phyloP scores from a whole-genome alignment of 92 coral and sea anemone species.

The Phymanthus crucifer region DNA sequence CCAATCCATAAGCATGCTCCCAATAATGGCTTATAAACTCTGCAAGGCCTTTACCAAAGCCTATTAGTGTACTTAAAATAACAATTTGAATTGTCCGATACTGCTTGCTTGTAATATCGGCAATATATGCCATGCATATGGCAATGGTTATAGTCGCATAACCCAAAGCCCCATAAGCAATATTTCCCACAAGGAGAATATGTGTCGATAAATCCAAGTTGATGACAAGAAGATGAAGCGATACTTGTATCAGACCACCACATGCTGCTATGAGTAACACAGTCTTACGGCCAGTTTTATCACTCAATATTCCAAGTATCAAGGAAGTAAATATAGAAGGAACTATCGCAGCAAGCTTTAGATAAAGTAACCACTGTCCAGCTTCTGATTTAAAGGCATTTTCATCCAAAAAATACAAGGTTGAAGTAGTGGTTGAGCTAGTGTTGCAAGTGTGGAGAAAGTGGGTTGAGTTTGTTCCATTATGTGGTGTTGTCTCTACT shows the following conservation, averaged over 20 bases:
- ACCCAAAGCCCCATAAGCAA: conserved; percentile 22
- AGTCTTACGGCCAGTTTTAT: conserved; percentile 38
- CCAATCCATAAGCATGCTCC: conserved; percentile 4
- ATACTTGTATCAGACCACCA: conserved; percentile 28
- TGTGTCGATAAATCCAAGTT: conserved; percentile 22
- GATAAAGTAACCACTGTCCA: conserved; percentile 37
- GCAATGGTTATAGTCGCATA: conserved; percentile 28
- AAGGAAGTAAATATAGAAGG: conserved; percentile 29
- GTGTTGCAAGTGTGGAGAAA: conserved; percentile 7
- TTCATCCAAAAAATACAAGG: background rate
- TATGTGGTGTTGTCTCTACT: background rate
- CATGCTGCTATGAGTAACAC: conserved; percentile 25
- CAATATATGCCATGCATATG: conserved; percentile 34
- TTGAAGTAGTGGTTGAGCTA: background rate
- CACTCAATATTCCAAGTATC: conserved; percentile 51
- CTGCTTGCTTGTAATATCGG: conserved; percentile 41
- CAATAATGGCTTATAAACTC: conserved; percentile 36
- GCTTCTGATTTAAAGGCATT: background rate
- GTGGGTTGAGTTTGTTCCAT: background rate
- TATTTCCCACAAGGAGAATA: conserved; percentile 28
- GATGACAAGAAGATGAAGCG: conserved; percentile 15
- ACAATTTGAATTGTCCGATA: conserved; percentile 37
- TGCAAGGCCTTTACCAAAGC: conserved; percentile 46
- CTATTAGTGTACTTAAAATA: conserved; percentile 22
- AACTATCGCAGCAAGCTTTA: conserved; percentile 29